Evolutionary conservation across 2,113 vertebrate species (phyloP), one percentile per base, ranked within the genome.

Genomic region (Brienomyrus longianalis): DNA sequence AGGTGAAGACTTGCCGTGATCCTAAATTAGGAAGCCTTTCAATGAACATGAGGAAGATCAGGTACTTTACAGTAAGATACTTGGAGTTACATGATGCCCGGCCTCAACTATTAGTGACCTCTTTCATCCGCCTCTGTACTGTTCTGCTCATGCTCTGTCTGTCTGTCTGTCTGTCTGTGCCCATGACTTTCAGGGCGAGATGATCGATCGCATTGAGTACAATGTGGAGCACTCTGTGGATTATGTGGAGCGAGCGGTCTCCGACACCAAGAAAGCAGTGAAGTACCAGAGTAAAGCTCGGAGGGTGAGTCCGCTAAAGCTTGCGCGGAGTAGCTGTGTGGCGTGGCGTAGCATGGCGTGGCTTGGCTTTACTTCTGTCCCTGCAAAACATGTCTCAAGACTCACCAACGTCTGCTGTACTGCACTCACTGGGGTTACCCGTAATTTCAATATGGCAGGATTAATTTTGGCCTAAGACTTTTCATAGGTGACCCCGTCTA

Each of bases 201-300:
- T 99, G 98, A 99, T 99, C 48, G 98, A 99, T 94, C 97, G 98
- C 94, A 98, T 99, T 13, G 98, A 99, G 93, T 99, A 98, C 95
- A 99, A 99, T 8, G 98, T 99, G 96, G 98, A 99, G 83, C 97
- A 99, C 83, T 96, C 98, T 0, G 98, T 98, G 95, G 98, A 99
- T 94, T 99, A 99, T 0, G 98, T 99, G 95, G 98, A 99, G 92
- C 93, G 98, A 47, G 98, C 98, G 0, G 98, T 99, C 91, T 99
- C 97, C 0, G 98, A 99, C 95, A 99, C 98, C 94, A 99, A 98
- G 94, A 99, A 98, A 93, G 98, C 98, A 0, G 98, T 99, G 92
- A 99, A 98, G 94, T 99, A 99, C 96, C 97, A 99, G 95, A 99
- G 97, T 96, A 99, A 99, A 95, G 97, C 98, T 1, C 95, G 97